A percentile compares a stretch with the other conserved stretches of the same genome.
These are phyloP conservation scores for Sclerodermus sp. DNA, from an alignment of 2,888 invertebrate species.

Conservation along the genomic window DNA sequence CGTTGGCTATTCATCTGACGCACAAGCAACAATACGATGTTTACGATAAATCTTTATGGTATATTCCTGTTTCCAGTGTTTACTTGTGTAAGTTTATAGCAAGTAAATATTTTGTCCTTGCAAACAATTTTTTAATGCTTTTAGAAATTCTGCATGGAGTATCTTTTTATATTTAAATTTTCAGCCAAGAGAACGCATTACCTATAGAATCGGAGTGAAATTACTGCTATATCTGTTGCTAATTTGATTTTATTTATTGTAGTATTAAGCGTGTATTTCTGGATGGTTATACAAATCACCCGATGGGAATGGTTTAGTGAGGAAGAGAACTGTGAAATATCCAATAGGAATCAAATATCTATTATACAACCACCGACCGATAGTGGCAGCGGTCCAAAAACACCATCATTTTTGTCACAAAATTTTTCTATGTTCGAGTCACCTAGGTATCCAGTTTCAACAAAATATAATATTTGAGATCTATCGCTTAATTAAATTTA, in stretches of 20 bases:
- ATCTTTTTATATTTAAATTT: too few relatives aligned
- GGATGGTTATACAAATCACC: conserved; percentile 47
- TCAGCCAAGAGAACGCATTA: too few relatives aligned
- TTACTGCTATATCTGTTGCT: too few relatives aligned
- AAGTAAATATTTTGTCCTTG: too few relatives aligned
- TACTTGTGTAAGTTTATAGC: conserved; percentile 46
- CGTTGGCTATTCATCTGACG: conserved; percentile 41
- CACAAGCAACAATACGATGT: conserved; percentile 28
- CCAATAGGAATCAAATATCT: neutral
- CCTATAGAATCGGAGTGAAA: too few relatives aligned
- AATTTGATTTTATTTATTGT: conserved; percentile 9
- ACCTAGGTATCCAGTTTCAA: conserved; percentile 22
- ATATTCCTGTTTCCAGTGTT: conserved; percentile 42
- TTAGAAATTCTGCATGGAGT: too few relatives aligned
- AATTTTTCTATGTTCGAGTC: conserved; percentile 34
- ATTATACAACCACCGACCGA: conserved; percentile 9
- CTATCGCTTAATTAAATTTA: neutral
- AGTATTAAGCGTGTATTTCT: conserved; percentile 47
- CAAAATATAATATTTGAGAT: conserved; percentile 15
- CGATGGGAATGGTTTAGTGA: conserved; percentile 37
- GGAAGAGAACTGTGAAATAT: conserved; percentile 9
- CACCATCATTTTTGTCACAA: conserved; percentile 46
- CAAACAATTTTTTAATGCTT: too few relatives aligned
- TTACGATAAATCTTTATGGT: conserved; percentile 38
- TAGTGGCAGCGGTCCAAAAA: conserved; percentile 38